Base-by-base conservation (phyloP, 2,113 vertebrate genomes). In the Microcebus ravelobensis region DNA sequence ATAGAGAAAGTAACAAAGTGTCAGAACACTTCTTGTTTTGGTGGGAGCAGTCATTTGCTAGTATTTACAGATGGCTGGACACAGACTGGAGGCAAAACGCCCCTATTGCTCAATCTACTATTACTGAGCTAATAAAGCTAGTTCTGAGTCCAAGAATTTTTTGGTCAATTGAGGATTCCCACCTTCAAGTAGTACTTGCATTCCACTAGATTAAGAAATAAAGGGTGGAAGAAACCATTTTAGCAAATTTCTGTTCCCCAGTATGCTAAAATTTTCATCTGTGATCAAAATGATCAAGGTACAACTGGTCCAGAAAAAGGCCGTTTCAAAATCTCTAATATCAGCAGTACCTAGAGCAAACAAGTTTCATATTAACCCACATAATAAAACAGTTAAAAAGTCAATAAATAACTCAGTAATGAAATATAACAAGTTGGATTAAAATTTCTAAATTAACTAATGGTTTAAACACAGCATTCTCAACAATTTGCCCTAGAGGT, bases 391-490 rank as follows among this genome's bases (percentile, higher is more conserved):
- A 70, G 25, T 65, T 87, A 79, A 80, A 52, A 83, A 21, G 34
- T 74, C 18, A 85, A 93, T 86, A 83, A 55, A 86, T 92, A 95
- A 74, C 52, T 73, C 2, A 34, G 23, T 34, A 92, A n/a, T 91
- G 20, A 97, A 95, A 96, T 11, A 93, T 11, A 84, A 83, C 25
- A 85, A 83, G 25, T 68, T 87, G n/a, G 17, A 91, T 92, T 86
- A 86, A 89, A 81, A 87, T 1, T 36, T 18, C n/a, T 70, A 70
- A 68, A 97, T 91, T 97, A 91, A 86, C 52, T 94, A 90, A 94
- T 77, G 9, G 31, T 74, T 90, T 96, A 80, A 88, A 45, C 13
- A 94, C 3, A 76, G 42, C 42, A 90, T 52, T 55, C 39, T 80
- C 84, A 95, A 79, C 65, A 90, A 91, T 2, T 8, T 63, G 17